Base-by-base conservation (phyloP, 2,797 vertebrate genomes). In the Eutrigla gurnardus region DNA sequence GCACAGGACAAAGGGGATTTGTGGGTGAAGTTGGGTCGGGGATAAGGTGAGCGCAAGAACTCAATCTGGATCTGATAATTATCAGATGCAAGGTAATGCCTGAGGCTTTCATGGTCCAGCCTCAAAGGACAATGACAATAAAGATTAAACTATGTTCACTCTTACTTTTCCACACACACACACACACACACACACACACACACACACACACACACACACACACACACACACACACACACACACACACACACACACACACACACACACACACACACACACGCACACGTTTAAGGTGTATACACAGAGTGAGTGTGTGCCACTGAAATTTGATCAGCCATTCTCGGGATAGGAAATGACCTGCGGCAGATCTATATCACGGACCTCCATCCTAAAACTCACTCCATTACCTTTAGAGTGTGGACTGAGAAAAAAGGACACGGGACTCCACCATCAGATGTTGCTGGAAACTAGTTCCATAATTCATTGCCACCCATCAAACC, bases 401-500 rank as follows among this genome's bases (percentile, higher is more conserved):
- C 53, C 68, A 69, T 86, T 78, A 86, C 81, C 53, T 57, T 65
- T 14, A 14, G 40, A 62, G 49, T 32, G 59, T 17, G 35, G 35
- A 65, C 46, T 32, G 55, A 73, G 49, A 52, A 76, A 73, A 25
- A 73, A 73, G 58, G 61, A 84, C 81, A 80, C 69, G 33, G 47
- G 45, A 64, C 46, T 52, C 73, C 66, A 54, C 52, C 46, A 64
- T 42, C 45, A 73, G 57, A 76, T 45, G 39, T 61, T 36, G 7
- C 69, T 77, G 76, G 79, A 88, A 90, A 89, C 54, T 17, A 39
- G 67, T 86, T 90, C 70, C 65, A 88, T 92, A 86, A 92, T 91
- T 91, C 40, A 91, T 86, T 17, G 45, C 46, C 67, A 37, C 50
- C 47, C 63, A 72, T 84, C 68, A 81, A 78, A 81, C 75, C 59